Evolutionary conservation across 2,113 vertebrate genomes (phyloP), one percentile per base, ranked within the genome.

Genomic region (Perca flavescens): DNA sequence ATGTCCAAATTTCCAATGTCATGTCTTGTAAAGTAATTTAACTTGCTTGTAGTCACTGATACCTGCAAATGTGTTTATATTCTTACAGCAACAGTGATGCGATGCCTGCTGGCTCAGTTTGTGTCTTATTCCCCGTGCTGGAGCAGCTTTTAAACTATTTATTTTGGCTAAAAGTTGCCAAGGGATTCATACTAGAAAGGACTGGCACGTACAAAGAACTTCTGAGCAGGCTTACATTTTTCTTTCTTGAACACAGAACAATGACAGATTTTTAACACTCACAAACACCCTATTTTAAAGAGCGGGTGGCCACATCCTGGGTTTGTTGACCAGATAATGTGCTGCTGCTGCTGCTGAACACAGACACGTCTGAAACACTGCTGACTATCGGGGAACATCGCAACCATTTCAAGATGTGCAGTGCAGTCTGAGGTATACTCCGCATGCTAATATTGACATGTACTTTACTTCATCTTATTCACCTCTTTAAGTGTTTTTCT

Each of bases 371-470:
- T 67, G 68, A 81, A 53, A 79, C 50, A 53, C 60, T 83, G 79
- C 91, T 86, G 87, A 88, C 80, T 82, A 60, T 50, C 40, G 74
- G 36, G 71, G 72, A 87, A 85, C 56, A 40, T n/a, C 21, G 69
- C 56, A 85, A 89, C 56, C 57, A 64, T 58, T 84, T 90, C 83
- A 90, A 82, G 73, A 89, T 90, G 87, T 87, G 71, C 22, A 57
- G 34, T 25, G 52, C 61, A 83, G 71, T 71, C 62, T 43, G 62
- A 82, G 46, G 61, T 61, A 71, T 19, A 57, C 40, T 57, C 21
- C 43, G 54, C 56, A 46, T 57, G 50, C 80, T 77, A 28, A 21
- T 56, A 71, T 14, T 72, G 64, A 70, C 77, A 71, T 78, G 21
- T 31, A 28, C 63, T 67, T 83, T 21, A 49, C 43, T 75, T 77